Evolutionary conservation across 2,888 invertebrate species (phyloP), one percentile per base, ranked within the genome.

Genomic region (Ennomos fuscantarius): DNA sequence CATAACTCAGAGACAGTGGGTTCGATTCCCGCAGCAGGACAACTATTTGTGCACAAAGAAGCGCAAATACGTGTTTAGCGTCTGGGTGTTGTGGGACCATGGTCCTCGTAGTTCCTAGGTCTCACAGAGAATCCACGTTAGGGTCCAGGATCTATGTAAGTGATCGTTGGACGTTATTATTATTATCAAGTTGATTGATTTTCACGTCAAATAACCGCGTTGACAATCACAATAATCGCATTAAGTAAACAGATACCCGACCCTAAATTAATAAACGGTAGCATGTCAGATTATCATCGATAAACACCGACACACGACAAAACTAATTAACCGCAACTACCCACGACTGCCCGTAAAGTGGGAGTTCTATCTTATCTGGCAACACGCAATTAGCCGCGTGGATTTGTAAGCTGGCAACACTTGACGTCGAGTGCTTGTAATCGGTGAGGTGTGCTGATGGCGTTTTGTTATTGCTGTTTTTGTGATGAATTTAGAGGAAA

Each of bases 251-350:
- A 47, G 44, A 63, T 60, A 65, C 61, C 66, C 59, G 64, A 65
- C 71, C 55, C 71, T 68, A 80, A 81, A 82, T 83, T 84, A 85
- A 86, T 86, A 84, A 84, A 76, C 84, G 81, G 86, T 85, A 84
- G 86, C 86, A 58, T 66, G 62, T 43, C 41, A 60, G 62, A 55
- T 63, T 57, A 68, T 52, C 57, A 68, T 58, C 54, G 65, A 72
- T 68, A 73, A 63, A 65, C 68, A 68, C 46, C 60, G 68, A 66
- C 69, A 65, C 66, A 62, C 69, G 72, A 68, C 61, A 55, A 71
- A 51, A 64, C 71, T 77, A 81, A 80, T 80, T 77, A 74, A 69
- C 55, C 62, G 40, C 13, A 15, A 58, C 24, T 24, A n/a, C 15
- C 24, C 11, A 12, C 65, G 65, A 66, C 66, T 69, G 74, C 69